A percentile compares a stretch with the other conserved stretches of the same genome.
These are phyloP conservation scores for Hetaerina titia DNA, from an alignment of 2,888 invertebrate genomes.

Conservation along the genomic window DNA sequence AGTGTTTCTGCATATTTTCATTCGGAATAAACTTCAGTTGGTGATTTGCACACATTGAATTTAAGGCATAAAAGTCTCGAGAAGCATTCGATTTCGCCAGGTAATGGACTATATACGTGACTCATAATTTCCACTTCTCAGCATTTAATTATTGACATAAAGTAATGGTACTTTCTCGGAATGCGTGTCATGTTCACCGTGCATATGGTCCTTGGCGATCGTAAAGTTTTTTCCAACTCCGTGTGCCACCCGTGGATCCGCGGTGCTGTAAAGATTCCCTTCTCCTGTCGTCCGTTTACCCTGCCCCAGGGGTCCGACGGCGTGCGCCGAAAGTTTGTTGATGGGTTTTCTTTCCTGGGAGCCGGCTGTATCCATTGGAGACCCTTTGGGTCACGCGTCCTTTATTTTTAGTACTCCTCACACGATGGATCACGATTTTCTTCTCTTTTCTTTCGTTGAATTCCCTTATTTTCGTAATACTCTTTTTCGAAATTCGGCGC, in stretches of 20 bases:
- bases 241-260: not conserved
- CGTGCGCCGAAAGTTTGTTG: not conserved
- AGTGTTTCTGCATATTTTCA: no score
- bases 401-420: not conserved
- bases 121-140: not conserved
- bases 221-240: not conserved
- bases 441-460: not conserved
- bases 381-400: not conserved
- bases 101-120: no score
- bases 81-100: no score
- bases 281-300: not conserved
- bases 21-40: no score
- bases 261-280: not conserved
- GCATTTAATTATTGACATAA: not conserved
- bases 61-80: no score
- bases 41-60: no score
- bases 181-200: not conserved
- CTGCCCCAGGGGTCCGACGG: not conserved
- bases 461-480: not conserved
- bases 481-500: slow-evolving; percentile 5
- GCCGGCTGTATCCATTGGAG: not conserved
- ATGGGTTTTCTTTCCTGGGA: not conserved
- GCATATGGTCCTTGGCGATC: not conserved
- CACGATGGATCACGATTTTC: not conserved
- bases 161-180: not conserved